phyloP scores from a whole-genome alignment of 2,888 invertebrate genomes.

The Seira sanloemensis region DNA sequence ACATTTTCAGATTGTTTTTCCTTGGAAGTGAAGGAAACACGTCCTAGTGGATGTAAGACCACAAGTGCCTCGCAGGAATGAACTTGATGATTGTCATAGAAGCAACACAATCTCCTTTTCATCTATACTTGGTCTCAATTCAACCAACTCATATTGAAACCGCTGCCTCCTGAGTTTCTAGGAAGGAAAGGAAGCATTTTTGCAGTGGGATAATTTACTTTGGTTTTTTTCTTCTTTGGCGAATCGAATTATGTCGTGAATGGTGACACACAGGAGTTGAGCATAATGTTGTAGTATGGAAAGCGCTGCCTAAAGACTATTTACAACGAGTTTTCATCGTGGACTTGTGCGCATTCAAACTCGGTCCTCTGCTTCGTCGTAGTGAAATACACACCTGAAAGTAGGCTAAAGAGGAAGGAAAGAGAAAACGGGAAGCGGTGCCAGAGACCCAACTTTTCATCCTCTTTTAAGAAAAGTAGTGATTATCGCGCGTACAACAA shows the following conservation, averaged over 20 bases:
- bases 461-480: background rate
- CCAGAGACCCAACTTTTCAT: slow-evolving; percentile 35
- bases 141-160: background rate
- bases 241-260: background rate
- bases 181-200: background rate
- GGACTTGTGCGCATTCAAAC: too few species aligned
- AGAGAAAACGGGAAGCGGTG: slow-evolving; percentile 40
- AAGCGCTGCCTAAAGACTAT: too few species aligned
- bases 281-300: too few species aligned
- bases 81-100: slow-evolving; percentile 1
- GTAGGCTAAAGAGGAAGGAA: slow-evolving; percentile 8
- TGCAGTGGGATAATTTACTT: slow-evolving; percentile 7
- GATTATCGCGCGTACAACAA: background rate
- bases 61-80: slow-evolving; percentile 12
- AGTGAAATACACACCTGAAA: too few species aligned
- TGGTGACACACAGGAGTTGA: background rate
- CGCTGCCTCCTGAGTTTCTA: background rate
- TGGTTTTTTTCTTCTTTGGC: background rate
- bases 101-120: background rate
- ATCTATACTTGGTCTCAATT: background rate
- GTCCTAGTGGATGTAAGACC: background rate
- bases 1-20: background rate
- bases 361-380: too few species aligned
- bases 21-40: slow-evolving; percentile 11
- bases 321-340: too few species aligned